phyloP scores from a whole-genome alignment of 2,888 invertebrate species.

The Sepioteuthis lessoniana region DNA sequence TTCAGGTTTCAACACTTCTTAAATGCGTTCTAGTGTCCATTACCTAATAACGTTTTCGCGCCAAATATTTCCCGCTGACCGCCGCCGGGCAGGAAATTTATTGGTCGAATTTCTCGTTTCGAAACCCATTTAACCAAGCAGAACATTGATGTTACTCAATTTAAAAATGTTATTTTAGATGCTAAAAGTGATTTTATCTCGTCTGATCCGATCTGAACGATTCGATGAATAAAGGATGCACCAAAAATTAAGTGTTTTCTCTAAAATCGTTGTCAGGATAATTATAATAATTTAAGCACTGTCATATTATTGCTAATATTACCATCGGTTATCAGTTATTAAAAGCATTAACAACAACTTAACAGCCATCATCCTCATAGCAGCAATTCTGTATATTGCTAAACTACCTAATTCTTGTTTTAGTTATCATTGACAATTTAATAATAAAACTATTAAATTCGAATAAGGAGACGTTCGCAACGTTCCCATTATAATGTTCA shows the following conservation, averaged over 20 bases:
- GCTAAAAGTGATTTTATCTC: background rate
- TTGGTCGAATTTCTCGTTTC: background rate
- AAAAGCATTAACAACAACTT: too few species aligned
- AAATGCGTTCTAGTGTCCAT: background rate
- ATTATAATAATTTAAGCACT: too few species aligned
- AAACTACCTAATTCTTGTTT: too few species aligned
- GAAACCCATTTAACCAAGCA: background rate
- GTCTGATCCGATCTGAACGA: background rate
- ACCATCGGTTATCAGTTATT: too few species aligned
- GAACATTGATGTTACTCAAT: background rate
- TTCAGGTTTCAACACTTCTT: constrained; percentile 23
- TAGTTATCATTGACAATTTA: too few species aligned
- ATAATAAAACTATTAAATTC: too few species aligned
- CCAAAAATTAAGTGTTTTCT: background rate
- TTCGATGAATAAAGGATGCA: background rate
- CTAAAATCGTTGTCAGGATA: too few species aligned
- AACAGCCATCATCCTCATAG: too few species aligned
- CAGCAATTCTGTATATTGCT: too few species aligned
- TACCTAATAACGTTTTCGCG: background rate
- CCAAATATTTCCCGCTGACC: background rate
- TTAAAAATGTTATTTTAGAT: background rate
- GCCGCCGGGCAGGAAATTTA: background rate
- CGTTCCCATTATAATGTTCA: too few species aligned
- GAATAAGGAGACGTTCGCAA: too few species aligned
- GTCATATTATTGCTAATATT: too few species aligned